phyloP scores from a whole-genome alignment of 2,113 vertebrate genomes.

The Hippoglossus stenolepis region DNA sequence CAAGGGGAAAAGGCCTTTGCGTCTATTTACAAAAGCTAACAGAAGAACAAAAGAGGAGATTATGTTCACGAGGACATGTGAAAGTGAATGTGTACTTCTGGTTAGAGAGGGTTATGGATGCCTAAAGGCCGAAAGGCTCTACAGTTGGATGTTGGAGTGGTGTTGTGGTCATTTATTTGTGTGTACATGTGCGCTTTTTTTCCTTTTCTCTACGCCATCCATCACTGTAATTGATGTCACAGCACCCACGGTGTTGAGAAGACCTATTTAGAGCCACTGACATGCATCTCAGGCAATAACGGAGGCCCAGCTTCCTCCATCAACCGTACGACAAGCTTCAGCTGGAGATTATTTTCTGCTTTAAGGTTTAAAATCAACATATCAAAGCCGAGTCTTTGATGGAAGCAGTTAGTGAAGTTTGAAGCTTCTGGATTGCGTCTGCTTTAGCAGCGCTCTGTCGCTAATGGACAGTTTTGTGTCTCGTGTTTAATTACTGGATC shows the following conservation, averaged over 20 bases:
- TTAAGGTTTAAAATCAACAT: slow-evolving; percentile 33
- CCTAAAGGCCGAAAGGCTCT: background rate
- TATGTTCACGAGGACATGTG: slow-evolving; percentile 32
- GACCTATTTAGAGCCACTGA: slow-evolving; percentile 47
- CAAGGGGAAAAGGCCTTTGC: background rate
- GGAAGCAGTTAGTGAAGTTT: no score
- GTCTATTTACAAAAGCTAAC: slow-evolving; percentile 33
- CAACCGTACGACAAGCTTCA: slow-evolving; percentile 30
- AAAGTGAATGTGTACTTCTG: slow-evolving; percentile 38
- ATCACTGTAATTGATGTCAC: slow-evolving; percentile 63
- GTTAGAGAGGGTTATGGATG: background rate
- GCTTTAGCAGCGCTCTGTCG: slow-evolving; percentile 16
- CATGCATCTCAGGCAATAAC: slow-evolving; percentile 37
- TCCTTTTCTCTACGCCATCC: slow-evolving; percentile 36
- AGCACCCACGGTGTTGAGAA: slow-evolving; percentile 32
- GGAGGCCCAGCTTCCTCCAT: slow-evolving; percentile 15
- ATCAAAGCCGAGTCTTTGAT: slow-evolving; percentile 15
- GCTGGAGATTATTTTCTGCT: slow-evolving; percentile 28
- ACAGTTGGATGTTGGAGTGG: background rate
- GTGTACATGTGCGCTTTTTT: slow-evolving; percentile 27
- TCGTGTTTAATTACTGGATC: slow-evolving; percentile 56
- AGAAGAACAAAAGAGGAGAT: slow-evolving; percentile 14
- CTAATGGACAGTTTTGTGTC: slow-evolving; percentile 40
- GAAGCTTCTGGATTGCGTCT: no score
- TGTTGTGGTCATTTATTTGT: slow-evolving; percentile 13